Base-by-base conservation (phyloP, 2,888 invertebrate species). In the Melipona bicolor region DNA sequence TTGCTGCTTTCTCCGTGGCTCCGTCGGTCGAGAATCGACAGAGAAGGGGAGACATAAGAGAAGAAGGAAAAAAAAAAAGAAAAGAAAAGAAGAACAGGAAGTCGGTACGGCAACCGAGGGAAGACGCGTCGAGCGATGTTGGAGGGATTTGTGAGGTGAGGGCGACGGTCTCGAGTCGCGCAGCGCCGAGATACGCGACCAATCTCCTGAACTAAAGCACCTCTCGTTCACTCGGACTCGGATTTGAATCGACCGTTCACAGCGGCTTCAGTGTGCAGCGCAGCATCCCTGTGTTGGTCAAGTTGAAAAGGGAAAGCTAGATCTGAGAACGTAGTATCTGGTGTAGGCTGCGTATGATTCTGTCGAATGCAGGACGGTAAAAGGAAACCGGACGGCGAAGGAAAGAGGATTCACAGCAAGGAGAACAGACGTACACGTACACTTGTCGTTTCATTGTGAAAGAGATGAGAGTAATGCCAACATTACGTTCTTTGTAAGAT, bases 61-160 rank as follows among this genome's bases (percentile, higher is more conserved):
- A 50, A 54, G 56, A 5, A 70, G 77, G 74, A 81, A 82, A 67
- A 65, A 79, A 79, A 81, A 82, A 67, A 43, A 36, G n/a, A n/a
- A 43, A 43, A 43, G 43, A 70, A 79, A 79, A 78, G 79, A 70
- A 77, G 70, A 79, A 69, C 77, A 86, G 84, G 72, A 84, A 85
- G 79, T 86, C 68, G 65, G 69, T 65, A 79, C 76, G 79, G 72
- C 77, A 75, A 75, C 54, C 59, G 64, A 83, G 78, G 77, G 68
- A 88, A 88, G 79, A 80, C 54, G 81, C 81, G 77, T 72, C 61
- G 78, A 86, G 79, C 83, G 68, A 88, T 90, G 90, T 79, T 87
- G 89, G 85, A 85, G 79, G 89, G 87, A 86, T 84, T 87, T 71
- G 85, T 87, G 76, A 90, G 88, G 89, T 90, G 91, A 89, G 82